A percentile compares a stretch with the other conserved stretches of the same genome.
phyloP scores from a whole-genome alignment of 2,113 vertebrate genomes.

The Lathamus discolor region DNA sequence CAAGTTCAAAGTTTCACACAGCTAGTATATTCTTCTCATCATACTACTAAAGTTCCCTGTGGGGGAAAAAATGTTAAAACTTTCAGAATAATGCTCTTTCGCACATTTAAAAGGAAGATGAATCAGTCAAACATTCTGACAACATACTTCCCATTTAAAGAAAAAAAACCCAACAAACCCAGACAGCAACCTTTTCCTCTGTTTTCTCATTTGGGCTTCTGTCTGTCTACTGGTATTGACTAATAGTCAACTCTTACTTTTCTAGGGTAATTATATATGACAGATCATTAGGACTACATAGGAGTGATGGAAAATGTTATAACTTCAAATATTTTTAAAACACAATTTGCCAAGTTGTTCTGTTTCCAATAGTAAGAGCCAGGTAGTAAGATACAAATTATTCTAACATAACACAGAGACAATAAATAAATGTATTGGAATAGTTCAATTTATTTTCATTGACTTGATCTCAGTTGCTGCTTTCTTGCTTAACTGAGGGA shows the following conservation, averaged over 20 bases:
- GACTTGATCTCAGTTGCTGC: background rate
- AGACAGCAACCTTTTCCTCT: background rate
- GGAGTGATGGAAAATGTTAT: background rate
- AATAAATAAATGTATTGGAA: background rate
- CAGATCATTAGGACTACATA: background rate
- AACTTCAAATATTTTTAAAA: background rate
- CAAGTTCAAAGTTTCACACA: background rate
- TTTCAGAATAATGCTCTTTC: background rate
- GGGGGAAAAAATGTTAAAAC: background rate
- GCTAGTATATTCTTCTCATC: background rate
- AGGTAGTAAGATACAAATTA: background rate
- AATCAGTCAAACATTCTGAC: background rate
- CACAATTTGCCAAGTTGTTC: background rate
- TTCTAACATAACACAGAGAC: background rate
- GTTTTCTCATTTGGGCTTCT: background rate
- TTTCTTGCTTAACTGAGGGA: background rate
- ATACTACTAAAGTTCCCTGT: background rate
- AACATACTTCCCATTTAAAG: background rate
- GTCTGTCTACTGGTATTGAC: background rate
- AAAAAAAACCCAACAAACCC: background rate
- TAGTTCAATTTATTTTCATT: background rate
- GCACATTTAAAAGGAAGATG: background rate
- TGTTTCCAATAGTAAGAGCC: background rate
- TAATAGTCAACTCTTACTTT: slow-evolving; percentile 10
- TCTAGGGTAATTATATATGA: background rate